A percentile compares a stretch with the other conserved stretches of the same genome.
Evolutionary conservation across 2,888 invertebrate species (phyloP).

Genomic region (Epiperipatus broadwayi): DNA sequence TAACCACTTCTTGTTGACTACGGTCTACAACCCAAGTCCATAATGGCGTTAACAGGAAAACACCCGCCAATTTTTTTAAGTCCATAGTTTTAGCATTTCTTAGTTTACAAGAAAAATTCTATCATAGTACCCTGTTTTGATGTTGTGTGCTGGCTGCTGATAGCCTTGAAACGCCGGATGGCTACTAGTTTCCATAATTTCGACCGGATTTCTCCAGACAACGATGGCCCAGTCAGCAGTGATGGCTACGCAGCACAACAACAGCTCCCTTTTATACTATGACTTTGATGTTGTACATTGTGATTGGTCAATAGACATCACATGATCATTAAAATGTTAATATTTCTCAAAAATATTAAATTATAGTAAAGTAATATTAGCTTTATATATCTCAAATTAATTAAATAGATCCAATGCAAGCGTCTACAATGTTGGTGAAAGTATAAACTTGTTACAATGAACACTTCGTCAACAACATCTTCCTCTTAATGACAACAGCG

Average conservation of each 20-base stretch:
- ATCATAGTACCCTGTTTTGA: slow-evolving; percentile 31
- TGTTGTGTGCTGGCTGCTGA: slow-evolving; percentile 30
- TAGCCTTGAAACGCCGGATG: slow-evolving; percentile 32
- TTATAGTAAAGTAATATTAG: too few species aligned
- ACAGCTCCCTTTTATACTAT: slow-evolving; percentile 13
- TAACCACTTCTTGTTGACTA: too few species aligned
- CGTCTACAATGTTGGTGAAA: too few species aligned
- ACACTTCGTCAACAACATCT: too few species aligned
- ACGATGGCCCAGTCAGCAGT: slow-evolving; percentile 29
- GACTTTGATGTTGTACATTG: not conserved
- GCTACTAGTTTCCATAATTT: slow-evolving; percentile 35
- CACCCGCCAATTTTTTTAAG: slow-evolving; percentile 8
- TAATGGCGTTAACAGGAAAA: too few species aligned
- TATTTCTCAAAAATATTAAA: slow-evolving; percentile 10
- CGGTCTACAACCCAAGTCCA: too few species aligned
- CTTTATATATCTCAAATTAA: too few species aligned
- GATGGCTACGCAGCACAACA: slow-evolving; percentile 14
- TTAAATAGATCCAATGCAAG: too few species aligned
- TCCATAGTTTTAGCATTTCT: slow-evolving; percentile 8
- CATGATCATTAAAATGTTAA: slow-evolving; percentile 6
- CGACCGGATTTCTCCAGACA: slow-evolving; percentile 33
- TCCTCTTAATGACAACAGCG: too few species aligned
- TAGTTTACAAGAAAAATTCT: slow-evolving; percentile 22
- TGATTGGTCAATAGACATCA: slow-evolving; percentile 12
- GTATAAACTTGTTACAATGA: too few species aligned